Percentiles rank a stretch among this genome's conserved stretches.
Evolutionary conservation across 2,797 vertebrate species (phyloP).

Genomic region (Tenualosa thibaudeaui): DNA sequence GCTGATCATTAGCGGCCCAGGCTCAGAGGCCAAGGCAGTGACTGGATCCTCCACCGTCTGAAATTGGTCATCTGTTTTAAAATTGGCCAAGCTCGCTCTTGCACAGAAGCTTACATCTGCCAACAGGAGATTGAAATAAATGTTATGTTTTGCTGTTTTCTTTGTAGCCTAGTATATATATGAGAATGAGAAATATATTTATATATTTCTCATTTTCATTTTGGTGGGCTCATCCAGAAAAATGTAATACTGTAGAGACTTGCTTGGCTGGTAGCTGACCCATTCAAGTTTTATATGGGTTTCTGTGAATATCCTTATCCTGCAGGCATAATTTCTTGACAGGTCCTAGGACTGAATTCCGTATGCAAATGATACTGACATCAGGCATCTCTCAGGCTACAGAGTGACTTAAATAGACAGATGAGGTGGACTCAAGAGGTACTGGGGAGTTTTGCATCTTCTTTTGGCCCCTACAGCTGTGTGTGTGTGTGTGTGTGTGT

Average conservation of each 20-base stretch:
- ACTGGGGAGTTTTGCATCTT: not conserved
- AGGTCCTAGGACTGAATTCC: not conserved
- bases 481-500: not conserved
- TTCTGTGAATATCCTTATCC: not conserved
- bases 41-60: constrained; percentile 7
- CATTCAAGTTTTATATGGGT: not conserved
- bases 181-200: not conserved
- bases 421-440: not conserved
- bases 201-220: not conserved
- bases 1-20: constrained; percentile 32
- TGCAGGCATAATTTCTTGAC: not conserved
- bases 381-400: not conserved
- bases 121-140: not conserved
- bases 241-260: not conserved
- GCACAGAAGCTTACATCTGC: not conserved
- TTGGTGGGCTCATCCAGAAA: not conserved
- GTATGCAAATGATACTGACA: not conserved
- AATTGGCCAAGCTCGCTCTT: not conserved
- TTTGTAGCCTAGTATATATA: not conserved
- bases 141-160: not conserved
- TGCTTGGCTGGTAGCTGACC: not conserved
- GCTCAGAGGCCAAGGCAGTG: constrained; percentile 19
- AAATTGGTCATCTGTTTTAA: constrained; percentile 19
- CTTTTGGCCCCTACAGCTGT: not conserved
- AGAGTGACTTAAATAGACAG: not conserved